Percentiles rank a stretch among this genome's conserved stretches.
Evolutionary conservation across 1,140 invertebrate genomes (phyloP).

Genomic region (Trichomalopsis sarcophagae): DNA sequence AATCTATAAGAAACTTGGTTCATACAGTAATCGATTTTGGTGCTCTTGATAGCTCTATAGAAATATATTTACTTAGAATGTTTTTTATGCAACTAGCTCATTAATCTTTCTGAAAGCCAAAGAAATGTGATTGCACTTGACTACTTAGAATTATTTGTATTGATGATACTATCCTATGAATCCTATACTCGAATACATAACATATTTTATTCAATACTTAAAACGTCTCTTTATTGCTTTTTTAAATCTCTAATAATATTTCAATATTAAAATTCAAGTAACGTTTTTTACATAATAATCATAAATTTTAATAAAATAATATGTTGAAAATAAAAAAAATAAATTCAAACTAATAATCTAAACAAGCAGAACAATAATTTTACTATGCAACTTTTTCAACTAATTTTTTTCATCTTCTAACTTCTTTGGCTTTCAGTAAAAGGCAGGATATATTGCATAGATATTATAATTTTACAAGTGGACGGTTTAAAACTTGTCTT

Average conservation of each 20-base stretch:
- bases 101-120: constrained; percentile 42
- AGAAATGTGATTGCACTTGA: constrained; percentile 2
- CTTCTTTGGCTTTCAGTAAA: constrained; percentile 43
- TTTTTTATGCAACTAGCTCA: constrained; percentile 30
- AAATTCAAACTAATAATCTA: background rate
- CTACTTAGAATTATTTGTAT: constrained; percentile 1
- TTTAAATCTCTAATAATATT: constrained; percentile 5
- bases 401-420: background rate
- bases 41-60: constrained; percentile 50
- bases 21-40: constrained; percentile 45
- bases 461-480: constrained; percentile 40
- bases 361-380: too few relatives aligned
- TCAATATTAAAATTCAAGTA: background rate
- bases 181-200: background rate
- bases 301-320: too few relatives aligned
- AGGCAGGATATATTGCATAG: background rate
- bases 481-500: constrained; percentile 54
- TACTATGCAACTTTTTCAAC: too few relatives aligned
- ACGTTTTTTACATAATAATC: background rate
- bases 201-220: background rate
- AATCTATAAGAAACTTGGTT: constrained; percentile 26
- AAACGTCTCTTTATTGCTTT: background rate
- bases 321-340: background rate
- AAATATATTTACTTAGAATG: constrained; percentile 28
- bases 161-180: background rate